Evolutionary conservation across 2,797 vertebrate genomes (phyloP).

Genomic region (Smutsia gigantea): DNA sequence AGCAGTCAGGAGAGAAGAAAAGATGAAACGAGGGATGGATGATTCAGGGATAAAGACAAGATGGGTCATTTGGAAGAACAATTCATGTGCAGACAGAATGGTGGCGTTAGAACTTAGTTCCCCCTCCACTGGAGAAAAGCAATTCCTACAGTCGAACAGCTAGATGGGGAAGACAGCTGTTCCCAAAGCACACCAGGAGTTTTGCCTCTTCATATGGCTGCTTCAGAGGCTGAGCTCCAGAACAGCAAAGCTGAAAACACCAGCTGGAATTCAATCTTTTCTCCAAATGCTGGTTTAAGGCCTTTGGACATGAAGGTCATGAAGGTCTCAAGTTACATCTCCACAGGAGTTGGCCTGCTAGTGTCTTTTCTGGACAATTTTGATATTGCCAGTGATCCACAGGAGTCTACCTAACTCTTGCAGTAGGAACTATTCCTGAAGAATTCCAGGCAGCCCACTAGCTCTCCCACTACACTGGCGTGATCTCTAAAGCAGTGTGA

Average conservation of each 20-base stretch:
- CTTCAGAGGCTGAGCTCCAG: background rate
- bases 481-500: conserved; percentile 13
- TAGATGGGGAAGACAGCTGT: background rate
- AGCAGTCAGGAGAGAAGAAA: background rate
- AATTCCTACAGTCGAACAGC: background rate
- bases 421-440: background rate
- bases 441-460: background rate
- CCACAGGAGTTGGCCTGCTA: background rate
- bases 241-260: background rate
- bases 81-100: background rate
- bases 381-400: background rate
- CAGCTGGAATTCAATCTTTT: background rate
- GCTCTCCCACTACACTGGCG: background rate
- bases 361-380: background rate
- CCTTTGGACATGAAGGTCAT: background rate
- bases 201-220: background rate
- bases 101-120: background rate
- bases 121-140: background rate
- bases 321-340: background rate
- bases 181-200: background rate
- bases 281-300: background rate
- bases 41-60: background rate
- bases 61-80: background rate
- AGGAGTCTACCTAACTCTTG: background rate
- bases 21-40: background rate